Conservation (phyloP, 2,113 vertebrate species). For the Dascyllus trimaculatus region DNA sequence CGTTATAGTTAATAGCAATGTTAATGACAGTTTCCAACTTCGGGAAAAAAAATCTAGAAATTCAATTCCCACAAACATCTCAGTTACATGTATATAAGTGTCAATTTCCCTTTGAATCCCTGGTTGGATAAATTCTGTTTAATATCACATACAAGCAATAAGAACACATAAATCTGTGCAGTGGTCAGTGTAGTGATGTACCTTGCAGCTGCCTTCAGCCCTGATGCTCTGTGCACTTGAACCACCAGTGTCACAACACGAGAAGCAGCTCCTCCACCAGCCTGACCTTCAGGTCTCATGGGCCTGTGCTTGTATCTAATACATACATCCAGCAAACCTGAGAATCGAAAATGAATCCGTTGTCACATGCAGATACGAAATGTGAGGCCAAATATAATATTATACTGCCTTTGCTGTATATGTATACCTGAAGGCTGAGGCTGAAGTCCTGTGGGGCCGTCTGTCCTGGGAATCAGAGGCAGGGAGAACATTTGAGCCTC, state of each 20-base stretch:
- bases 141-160: neutral
- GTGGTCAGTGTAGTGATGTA: slow-evolving; percentile 62
- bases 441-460: slow-evolving; percentile 72
- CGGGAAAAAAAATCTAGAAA: no score
- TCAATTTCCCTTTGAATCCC: no score
- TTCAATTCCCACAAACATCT: no score
- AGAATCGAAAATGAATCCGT: slow-evolving; percentile 12
- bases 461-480: slow-evolving; percentile 86
- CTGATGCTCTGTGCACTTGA: slow-evolving; percentile 90
- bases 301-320: slow-evolving; percentile 87
- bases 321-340: slow-evolving; percentile 91
- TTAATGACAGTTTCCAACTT: no score
- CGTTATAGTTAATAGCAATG: no score
- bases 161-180: neutral
- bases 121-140: neutral
- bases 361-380: neutral
- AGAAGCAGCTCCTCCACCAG: slow-evolving; percentile 76
- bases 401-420: neutral
- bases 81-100: no score
- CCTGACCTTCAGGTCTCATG: slow-evolving; percentile 66
- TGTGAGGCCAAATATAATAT: neutral
- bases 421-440: slow-evolving; percentile 86
- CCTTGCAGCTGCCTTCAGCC: slow-evolving; percentile 94
- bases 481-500: slow-evolving; percentile 91
- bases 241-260: slow-evolving; percentile 87